Conservation (phyloP, 1,140 invertebrate species). For the Papilio machaon region DNA sequence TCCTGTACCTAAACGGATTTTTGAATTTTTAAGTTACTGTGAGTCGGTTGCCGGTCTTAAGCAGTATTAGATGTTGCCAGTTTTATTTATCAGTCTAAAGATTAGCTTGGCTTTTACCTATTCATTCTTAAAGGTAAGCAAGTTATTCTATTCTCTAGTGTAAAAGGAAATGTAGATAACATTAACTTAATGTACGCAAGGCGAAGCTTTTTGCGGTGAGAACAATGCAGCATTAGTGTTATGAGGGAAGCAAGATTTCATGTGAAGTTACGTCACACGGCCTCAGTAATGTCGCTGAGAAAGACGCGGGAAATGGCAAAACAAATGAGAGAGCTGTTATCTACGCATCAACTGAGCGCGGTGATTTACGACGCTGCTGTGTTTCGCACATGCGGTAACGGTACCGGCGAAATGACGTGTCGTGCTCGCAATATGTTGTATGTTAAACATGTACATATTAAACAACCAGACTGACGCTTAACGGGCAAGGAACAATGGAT, state of each 20-base stretch:
- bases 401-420: slow-evolving; percentile 65
- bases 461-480: background rate
- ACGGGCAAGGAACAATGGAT: background rate
- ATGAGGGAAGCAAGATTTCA: background rate
- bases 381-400: slow-evolving; percentile 60
- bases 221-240: slow-evolving; percentile 34
- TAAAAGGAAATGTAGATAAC: slow-evolving; percentile 2
- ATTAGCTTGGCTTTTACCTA: background rate
- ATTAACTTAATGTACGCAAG: background rate
- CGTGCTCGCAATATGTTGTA: slow-evolving; percentile 65
- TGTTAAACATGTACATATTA: slow-evolving; percentile 58
- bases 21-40: too few species aligned
- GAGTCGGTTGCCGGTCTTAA: too few species aligned
- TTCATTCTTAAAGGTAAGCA: background rate
- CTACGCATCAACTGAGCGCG: slow-evolving; percentile 74
- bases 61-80: too few species aligned
- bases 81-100: too few species aligned
- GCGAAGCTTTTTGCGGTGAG: slow-evolving; percentile 26
- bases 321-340: slow-evolving; percentile 77
- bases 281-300: slow-evolving; percentile 65
- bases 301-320: slow-evolving; percentile 72
- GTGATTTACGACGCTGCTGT: slow-evolving; percentile 74
- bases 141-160: background rate
- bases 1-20: background rate
- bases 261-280: slow-evolving; percentile 55